phyloP scores from a whole-genome alignment of 2,888 invertebrate genomes.

The Heliconius charithonia region DNA sequence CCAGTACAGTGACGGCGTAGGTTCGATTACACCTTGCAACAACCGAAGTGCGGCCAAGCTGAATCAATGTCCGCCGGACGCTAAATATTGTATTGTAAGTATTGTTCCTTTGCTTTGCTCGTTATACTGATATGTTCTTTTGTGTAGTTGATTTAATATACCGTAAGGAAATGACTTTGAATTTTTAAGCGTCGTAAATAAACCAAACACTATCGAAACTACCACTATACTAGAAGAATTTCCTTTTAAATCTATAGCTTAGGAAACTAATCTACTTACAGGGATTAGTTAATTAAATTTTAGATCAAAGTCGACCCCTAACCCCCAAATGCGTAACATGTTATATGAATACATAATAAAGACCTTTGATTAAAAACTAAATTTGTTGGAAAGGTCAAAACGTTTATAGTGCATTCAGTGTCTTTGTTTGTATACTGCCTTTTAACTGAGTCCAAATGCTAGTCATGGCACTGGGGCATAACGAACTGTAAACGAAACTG shows the following conservation, averaged over 20 bases:
- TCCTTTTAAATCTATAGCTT: background rate
- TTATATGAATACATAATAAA: conserved; percentile 2
- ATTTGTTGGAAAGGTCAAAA: background rate
- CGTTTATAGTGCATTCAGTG: background rate
- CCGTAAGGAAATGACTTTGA: background rate
- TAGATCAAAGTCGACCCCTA: conserved; percentile 7
- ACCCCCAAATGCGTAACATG: background rate
- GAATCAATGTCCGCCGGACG: conserved; percentile 86
- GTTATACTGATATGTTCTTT: no score
- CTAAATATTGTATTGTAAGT: conserved; percentile 92
- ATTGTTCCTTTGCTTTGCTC: background rate
- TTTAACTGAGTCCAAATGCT: no score
- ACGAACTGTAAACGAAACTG: background rate
- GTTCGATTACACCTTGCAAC: conserved; percentile 92
- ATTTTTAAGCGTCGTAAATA: background rate
- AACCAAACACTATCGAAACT: background rate
- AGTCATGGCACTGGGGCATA: background rate
- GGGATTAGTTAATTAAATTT: conserved; percentile 12
- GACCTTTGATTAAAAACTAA: background rate
- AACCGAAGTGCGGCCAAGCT: conserved; percentile 89
- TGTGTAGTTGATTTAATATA: no score
- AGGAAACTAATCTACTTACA: conserved; percentile 1
- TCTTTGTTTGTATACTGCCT: no score
- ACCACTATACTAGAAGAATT: background rate
- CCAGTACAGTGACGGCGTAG: conserved; percentile 93